Evolutionary conservation across 2,797 vertebrate species (phyloP).

Genomic region (Tenualosa thibaudeaui): DNA sequence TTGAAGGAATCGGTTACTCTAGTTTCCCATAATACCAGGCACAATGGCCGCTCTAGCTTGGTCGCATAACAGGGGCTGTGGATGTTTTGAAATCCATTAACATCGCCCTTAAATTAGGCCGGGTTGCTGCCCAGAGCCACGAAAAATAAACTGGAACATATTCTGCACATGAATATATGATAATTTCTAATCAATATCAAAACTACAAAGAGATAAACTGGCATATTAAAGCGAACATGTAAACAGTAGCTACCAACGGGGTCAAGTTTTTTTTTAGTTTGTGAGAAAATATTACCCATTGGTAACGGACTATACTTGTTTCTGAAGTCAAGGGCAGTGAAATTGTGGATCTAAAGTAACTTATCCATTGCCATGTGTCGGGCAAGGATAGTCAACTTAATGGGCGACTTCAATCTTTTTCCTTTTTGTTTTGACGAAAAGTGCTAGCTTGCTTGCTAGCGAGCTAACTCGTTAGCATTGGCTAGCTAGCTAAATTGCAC

Average conservation of each 20-base stretch:
- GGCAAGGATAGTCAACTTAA: conserved; percentile 76
- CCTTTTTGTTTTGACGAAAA: conserved; percentile 61
- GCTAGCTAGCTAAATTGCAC: conserved; percentile 73
- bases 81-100: conserved; percentile 82
- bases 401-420: conserved; percentile 70
- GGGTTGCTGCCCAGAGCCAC: conserved; percentile 81
- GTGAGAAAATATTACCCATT: conserved; percentile 73
- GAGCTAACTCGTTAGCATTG: conserved; percentile 66
- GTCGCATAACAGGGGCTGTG: conserved; percentile 74
- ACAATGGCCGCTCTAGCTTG: conserved; percentile 82
- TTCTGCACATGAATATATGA: conserved; percentile 82
- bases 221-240: conserved; percentile 82
- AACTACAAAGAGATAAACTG: conserved; percentile 74
- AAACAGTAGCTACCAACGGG: conserved; percentile 79
- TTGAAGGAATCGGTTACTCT: conserved; percentile 3
- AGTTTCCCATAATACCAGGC: conserved; percentile 71
- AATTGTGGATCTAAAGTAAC: conserved; percentile 71
- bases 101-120: conserved; percentile 85
- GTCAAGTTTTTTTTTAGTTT: conserved; percentile 81
- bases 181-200: conserved; percentile 79
- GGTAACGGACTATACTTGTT: conserved; percentile 73
- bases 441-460: conserved; percentile 69
- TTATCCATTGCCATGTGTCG: conserved; percentile 72
- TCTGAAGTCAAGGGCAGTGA: conserved; percentile 70
- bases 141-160: conserved; percentile 85